Evolutionary conservation across 35 echinoderm and acorn worm genomes (phyloP).

Genomic region (Ophioderma brevispina): DNA sequence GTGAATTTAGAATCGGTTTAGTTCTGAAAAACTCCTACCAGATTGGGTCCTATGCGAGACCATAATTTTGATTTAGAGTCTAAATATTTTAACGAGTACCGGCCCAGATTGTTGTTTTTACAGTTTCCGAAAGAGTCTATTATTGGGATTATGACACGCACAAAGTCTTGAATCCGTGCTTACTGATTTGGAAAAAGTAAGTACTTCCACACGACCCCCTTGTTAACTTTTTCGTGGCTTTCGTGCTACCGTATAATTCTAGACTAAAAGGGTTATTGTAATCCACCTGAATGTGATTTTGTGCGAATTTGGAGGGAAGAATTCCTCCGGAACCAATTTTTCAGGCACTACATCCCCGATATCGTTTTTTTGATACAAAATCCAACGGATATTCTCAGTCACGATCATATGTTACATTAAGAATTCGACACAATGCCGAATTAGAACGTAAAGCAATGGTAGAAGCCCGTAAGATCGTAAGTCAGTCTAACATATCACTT

Average conservation of each 20-base stretch:
- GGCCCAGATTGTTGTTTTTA: conserved; percentile 40
- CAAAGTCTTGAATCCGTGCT: conserved; percentile 22
- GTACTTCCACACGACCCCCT: neutral
- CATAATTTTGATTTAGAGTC: conserved; percentile 29
- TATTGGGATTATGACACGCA: conserved; percentile 19
- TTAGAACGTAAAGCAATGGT: conserved; percentile 52
- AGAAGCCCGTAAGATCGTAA: conserved; percentile 31
- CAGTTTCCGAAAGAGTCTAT: conserved; percentile 27
- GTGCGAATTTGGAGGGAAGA: neutral
- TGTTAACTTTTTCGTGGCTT: conserved; percentile 56
- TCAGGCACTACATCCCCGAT: conserved; percentile 28
- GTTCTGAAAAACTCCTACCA: conserved; percentile 28
- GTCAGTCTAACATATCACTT: neutral
- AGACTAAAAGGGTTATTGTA: neutral
- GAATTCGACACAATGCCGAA: conserved; percentile 16
- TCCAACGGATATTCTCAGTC: conserved; percentile 21
- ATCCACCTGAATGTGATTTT: conserved; percentile 4
- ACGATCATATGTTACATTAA: conserved; percentile 49
- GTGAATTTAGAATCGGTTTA: conserved; percentile 40
- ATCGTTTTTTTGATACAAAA: conserved; percentile 48
- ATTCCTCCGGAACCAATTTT: conserved; percentile 37
- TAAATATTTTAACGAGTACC: conserved; percentile 43
- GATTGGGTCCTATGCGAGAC: conserved; percentile 39
- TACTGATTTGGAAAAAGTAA: conserved; percentile 41
- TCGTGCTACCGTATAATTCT: conserved; percentile 9